phyloP scores from a whole-genome alignment of 2,797 vertebrate genomes.

The Parotocinclus haroldoi region DNA sequence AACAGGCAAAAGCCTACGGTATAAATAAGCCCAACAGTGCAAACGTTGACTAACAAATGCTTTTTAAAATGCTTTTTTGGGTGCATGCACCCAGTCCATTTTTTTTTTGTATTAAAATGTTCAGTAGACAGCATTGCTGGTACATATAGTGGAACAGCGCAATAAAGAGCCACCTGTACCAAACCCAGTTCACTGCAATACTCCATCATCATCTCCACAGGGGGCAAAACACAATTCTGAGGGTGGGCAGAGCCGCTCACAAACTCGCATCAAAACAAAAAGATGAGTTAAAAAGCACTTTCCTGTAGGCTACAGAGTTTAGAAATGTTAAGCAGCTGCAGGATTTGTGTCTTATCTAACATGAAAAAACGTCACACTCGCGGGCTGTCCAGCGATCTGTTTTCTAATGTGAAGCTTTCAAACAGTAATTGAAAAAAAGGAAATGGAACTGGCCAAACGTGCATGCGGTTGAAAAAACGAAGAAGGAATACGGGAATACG shows the following conservation, averaged over 20 bases:
- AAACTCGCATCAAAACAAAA: constrained; percentile 39
- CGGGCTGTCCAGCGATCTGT: background rate
- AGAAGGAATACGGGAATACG: no score
- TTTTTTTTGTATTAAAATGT: no score
- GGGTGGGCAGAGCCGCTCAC: constrained; percentile 11
- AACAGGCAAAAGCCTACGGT: no score
- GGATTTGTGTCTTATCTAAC: background rate
- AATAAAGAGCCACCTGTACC: constrained; percentile 26
- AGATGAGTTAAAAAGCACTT: constrained; percentile 22
- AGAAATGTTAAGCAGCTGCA: constrained; percentile 3
- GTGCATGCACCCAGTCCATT: no score
- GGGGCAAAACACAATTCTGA: constrained; percentile 18
- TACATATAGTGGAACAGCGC: constrained; percentile 9
- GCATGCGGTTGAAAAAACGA: background rate
- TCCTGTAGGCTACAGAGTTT: constrained; percentile 10
- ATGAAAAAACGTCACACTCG: background rate
- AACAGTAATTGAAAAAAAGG: background rate
- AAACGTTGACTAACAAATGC: no score
- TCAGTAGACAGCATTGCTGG: background rate
- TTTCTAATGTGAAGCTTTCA: background rate
- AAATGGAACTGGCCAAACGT: background rate
- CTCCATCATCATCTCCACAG: constrained; percentile 33
- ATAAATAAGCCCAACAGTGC: no score
- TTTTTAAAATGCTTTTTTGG: no score
- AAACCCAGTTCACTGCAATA: constrained; percentile 32